Evolutionary conservation across 2,797 vertebrate genomes (phyloP), one percentile per base, ranked within the genome.

Genomic region (Cossypha niveicapilla): DNA sequence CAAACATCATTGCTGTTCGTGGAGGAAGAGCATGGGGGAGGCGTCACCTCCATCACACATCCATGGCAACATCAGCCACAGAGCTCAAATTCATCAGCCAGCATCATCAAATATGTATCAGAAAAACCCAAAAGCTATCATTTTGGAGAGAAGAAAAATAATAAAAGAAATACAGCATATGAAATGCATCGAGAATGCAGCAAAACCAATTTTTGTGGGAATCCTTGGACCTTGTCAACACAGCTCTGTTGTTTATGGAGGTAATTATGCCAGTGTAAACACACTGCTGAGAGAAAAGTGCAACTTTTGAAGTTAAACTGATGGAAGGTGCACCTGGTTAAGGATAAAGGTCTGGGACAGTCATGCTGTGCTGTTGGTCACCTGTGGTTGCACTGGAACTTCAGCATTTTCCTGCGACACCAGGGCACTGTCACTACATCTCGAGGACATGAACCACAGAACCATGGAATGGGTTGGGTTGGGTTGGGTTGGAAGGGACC

Each of bases 371-470:
- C 10, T 88, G 6, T 13, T 67, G 39, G 7, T 9, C 37, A 48
- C 18, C 7, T 51, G 28, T 27, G 45, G 18, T 25, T 32, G 37
- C 45, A 4, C 48, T 24, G 34, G 56, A 67, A 18, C 9, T 18
- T 30, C 66, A 60, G 23, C 28, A 25, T 10, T 0, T 0, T 19
- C 17, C 24, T 37, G 35, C 15, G 34, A 60, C 34, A 25, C 6
- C 0, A 1, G 4, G 27, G 4, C 18, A 21, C 15, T 21, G 2
- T 3, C 15, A 3, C 15, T n/a, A 3, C 2, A 1, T 7, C 35
- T 42, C 18, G 4, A 13, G 8, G 42, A 7, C 11, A 11, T 7
- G 10, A 35, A 45, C 22, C 7, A 27, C 1, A 13, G 28, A 50
- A 3, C 7, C 21, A 2, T 10, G 57, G 63, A 11, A 12, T 13